Base-by-base conservation (phyloP, 2,888 invertebrate species). In the Crepidodera aurea region DNA sequence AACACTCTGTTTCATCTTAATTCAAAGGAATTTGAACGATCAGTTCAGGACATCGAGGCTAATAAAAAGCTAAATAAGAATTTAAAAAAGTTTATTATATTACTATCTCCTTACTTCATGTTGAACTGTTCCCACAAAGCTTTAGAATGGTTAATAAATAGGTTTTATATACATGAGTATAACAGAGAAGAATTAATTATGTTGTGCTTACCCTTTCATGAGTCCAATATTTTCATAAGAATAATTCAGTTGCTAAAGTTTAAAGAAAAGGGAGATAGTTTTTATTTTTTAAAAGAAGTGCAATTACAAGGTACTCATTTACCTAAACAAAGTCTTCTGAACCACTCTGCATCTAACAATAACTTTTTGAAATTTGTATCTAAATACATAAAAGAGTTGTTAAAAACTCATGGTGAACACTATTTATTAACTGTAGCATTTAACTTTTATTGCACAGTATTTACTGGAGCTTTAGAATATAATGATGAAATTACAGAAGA, bases 111-210 rank as follows among this genome's bases (percentile, higher is more conserved):
- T 0, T 97, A 96, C 78, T 90, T 98, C 70, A 84, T 94, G 51
- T 82, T 96, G 0, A 91, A 91, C 71, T 86, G 90, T 5, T 87
- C 94, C 0, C 94, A 96, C 69, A 94, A 96, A 83, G 91, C 95
- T 1, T 79, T 99, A 46, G 99, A 99, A 83, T 99, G 98, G 98
- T 84, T 99, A 1, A 88, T 98, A 44, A 88, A 93, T 74, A 87
- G 96, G 70, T 97, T 91, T 78, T 88, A 90, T 68, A 90, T 98
- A 64, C 92, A 98, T 73, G 86, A 91, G 55, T 98, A 91, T 80
- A 98, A 98, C 77, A 87, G 88, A 58, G 89, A 93, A 75, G 88
- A 89, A 0, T 83, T 98, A 37, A 83, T 98, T 73, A 84, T 89
- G 64, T 83, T 94, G 6, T 90, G 94, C 57, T 80, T 99, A 56